Conservation (phyloP, 2,113 vertebrate genomes). For the Enhydra lutris region DNA sequence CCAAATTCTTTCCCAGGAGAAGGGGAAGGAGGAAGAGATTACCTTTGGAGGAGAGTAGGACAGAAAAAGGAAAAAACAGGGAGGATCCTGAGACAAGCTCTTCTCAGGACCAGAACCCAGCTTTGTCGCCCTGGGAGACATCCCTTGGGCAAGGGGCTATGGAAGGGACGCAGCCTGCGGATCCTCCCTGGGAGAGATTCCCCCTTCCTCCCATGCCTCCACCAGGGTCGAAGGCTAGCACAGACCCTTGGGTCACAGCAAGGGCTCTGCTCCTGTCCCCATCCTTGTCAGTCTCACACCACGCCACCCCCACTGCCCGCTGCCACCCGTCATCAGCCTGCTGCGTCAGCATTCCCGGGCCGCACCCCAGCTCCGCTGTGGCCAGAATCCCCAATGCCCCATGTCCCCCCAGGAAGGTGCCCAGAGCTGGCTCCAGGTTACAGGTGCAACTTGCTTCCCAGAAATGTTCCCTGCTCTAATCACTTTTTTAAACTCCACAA, state of each 20-base stretch:
- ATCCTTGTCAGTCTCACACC: background rate
- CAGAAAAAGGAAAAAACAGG: background rate
- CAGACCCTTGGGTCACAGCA: background rate
- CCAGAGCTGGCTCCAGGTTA: constrained; percentile 59
- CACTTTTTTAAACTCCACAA: constrained; percentile 87
- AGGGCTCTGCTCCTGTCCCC: background rate
- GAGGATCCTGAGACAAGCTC: background rate
- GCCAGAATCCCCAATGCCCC: background rate
- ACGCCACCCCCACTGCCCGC: fast-evolving
- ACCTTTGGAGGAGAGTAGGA: background rate
- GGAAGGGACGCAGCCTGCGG: fast-evolving
- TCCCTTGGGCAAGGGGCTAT: background rate
- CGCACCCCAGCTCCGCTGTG: background rate
- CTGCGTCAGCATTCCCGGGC: background rate
- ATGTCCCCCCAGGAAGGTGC: background rate
- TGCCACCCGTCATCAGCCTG: background rate
- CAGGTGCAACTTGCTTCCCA: constrained; percentile 78
- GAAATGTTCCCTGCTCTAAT: constrained; percentile 82
- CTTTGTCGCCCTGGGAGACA: background rate
- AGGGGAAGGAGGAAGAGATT: background rate
- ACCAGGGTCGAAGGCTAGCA: background rate
- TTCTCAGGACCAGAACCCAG: background rate
- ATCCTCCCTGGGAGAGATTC: background rate
- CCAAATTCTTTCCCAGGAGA: background rate
- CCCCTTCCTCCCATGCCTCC: background rate